Conservation (phyloP, 1,140 invertebrate species). For the Tribolium castaneum region DNA sequence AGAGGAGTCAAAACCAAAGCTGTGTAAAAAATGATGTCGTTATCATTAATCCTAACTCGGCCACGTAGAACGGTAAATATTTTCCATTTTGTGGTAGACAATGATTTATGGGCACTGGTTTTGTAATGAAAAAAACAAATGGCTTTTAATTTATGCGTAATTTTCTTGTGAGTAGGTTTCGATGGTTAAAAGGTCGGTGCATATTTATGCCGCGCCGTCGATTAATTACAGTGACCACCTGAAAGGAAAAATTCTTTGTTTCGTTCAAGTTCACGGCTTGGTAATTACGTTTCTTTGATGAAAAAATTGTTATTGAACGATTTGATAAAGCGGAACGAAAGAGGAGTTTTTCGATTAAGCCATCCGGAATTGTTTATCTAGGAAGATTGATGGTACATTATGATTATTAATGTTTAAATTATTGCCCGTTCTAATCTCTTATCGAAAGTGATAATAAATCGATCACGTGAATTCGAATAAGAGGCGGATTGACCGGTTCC, state of each 20-base stretch:
- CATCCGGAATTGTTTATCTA: constrained; percentile 15
- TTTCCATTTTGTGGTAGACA: background rate
- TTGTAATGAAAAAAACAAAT: background rate
- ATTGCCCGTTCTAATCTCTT: background rate
- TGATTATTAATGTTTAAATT: background rate
- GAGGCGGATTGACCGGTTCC: constrained; percentile 1
- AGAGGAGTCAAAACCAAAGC: background rate
- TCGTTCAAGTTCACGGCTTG: constrained; percentile 21
- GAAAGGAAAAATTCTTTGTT: background rate
- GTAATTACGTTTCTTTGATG: background rate
- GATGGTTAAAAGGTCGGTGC: background rate
- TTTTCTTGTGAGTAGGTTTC: background rate
- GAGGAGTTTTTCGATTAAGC: background rate
- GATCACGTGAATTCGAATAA: background rate
- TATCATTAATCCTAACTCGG: constrained; percentile 6
- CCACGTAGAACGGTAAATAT: background rate
- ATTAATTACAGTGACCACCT: background rate
- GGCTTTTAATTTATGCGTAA: background rate
- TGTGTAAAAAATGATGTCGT: constrained; percentile 1
- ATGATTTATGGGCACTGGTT: background rate
- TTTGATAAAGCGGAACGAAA: constrained; percentile 6
- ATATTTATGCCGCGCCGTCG: background rate
- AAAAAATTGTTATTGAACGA: constrained; percentile 18
- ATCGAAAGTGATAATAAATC: background rate
- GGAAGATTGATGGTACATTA: constrained; percentile 1